phyloP scores from a whole-genome alignment of 2,113 vertebrate genomes.

The Pollachius pollachius region DNA sequence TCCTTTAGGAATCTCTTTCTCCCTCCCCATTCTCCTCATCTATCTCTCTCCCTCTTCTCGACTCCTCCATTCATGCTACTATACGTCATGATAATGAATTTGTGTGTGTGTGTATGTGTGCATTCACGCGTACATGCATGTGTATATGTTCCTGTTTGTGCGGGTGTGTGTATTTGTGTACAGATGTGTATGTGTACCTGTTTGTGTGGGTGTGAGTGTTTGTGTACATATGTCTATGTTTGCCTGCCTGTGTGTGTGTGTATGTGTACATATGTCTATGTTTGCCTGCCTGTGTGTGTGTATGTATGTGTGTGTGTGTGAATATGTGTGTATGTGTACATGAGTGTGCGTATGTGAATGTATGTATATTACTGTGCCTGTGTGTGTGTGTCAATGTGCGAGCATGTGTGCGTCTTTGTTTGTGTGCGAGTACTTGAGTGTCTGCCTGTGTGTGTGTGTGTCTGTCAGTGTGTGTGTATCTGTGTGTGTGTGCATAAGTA shows the following conservation, averaged over 20 bases:
- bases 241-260: neutral
- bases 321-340: constrained; percentile 1
- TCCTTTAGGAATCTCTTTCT: neutral
- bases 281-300: neutral
- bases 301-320: constrained; percentile 7
- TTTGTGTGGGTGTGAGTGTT: neutral
- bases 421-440: neutral
- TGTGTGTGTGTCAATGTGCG: constrained; percentile 2
- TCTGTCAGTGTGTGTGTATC: neutral
- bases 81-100: constrained; percentile 14
- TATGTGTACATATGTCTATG: constrained; percentile 3
- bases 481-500: neutral
- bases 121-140: neutral
- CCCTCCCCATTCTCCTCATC: neutral
- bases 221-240: constrained; percentile 1
- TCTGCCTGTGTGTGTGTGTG: neutral
- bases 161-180: constrained; percentile 2
- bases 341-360: neutral
- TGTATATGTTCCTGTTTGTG: neutral
- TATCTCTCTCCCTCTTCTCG: neutral
- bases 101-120: constrained; percentile 6
- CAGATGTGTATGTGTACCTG: neutral
- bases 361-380: too few species aligned
- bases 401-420: neutral
- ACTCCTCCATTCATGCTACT: constrained; percentile 7